Evolutionary conservation across 2,888 invertebrate genomes (phyloP).

Genomic region (Netelia virgata): DNA sequence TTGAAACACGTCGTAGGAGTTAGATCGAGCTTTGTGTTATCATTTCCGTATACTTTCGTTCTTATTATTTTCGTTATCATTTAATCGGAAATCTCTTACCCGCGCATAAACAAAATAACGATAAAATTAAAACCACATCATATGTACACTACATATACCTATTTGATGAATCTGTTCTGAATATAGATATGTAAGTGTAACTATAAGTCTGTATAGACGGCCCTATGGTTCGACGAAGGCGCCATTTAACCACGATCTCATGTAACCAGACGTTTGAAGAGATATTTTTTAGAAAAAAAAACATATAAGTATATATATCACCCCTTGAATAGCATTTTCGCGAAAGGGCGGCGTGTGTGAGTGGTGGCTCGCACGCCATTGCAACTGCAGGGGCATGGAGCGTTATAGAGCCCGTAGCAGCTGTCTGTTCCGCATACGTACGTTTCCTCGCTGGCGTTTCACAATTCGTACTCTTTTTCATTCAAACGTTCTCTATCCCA

Average conservation of each 20-base stretch:
- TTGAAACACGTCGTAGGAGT: too few relatives aligned
- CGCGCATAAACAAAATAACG: too few relatives aligned
- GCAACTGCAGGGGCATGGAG: slow-evolving; percentile 2
- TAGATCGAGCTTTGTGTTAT: not conserved
- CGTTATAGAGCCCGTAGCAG: slow-evolving; percentile 23
- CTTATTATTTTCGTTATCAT: too few relatives aligned
- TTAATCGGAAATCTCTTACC: too few relatives aligned
- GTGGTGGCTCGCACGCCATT: slow-evolving; percentile 39
- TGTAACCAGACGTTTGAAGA: slow-evolving; percentile 53
- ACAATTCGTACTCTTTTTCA: slow-evolving; percentile 60
- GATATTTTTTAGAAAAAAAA: slow-evolving; percentile 34
- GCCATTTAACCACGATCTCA: slow-evolving; percentile 23
- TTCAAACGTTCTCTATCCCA: slow-evolving; percentile 55
- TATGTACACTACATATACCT: not conserved
- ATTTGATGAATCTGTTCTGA: not conserved
- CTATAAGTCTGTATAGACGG: too few relatives aligned
- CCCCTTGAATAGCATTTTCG: slow-evolving; percentile 63
- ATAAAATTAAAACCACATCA: not conserved
- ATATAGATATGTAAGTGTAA: not conserved
- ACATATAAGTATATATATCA: too few relatives aligned
- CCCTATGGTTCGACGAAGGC: slow-evolving; percentile 35
- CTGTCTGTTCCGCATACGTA: slow-evolving; percentile 48
- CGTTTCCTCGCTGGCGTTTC: slow-evolving; percentile 52
- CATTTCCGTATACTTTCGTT: too few relatives aligned
- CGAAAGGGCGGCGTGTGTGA: slow-evolving; percentile 36